phyloP scores from a whole-genome alignment of 1,140 invertebrate genomes.

The Dendrolimus punctatus region DNA sequence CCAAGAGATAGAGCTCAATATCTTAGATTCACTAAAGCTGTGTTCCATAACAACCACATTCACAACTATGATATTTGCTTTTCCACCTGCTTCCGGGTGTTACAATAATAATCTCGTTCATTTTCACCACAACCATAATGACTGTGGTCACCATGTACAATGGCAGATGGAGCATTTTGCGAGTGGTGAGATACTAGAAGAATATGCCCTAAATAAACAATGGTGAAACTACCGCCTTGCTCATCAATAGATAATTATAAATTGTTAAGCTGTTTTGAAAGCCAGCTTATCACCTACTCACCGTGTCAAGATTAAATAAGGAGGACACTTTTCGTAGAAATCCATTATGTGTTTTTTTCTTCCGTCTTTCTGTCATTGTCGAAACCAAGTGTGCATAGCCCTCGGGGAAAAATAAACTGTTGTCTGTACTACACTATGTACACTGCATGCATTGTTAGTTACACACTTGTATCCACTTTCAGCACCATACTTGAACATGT shows the following conservation, averaged over 20 bases:
- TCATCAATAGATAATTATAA: too few species aligned
- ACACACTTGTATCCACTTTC: conserved; percentile 61
- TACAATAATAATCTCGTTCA: too few species aligned
- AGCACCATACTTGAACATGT: conserved; percentile 62
- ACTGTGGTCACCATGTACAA: too few species aligned
- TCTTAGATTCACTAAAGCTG: too few species aligned
- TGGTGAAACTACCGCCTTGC: conserved; percentile 14
- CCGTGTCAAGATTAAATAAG: conserved; percentile 88
- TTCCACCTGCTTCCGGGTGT: too few species aligned
- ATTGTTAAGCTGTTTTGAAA: conserved; percentile 6
- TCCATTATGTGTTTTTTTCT: conserved; percentile 83
- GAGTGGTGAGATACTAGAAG: too few species aligned
- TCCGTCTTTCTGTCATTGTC: conserved; percentile 83
- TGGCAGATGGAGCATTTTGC: too few species aligned
- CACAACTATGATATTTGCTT: too few species aligned
- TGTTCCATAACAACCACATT: too few species aligned
- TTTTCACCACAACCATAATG: too few species aligned
- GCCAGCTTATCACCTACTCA: conserved; percentile 65
- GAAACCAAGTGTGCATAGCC: conserved; percentile 56
- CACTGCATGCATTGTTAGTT: conserved; percentile 71
- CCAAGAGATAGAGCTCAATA: too few species aligned
- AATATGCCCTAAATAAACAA: conserved; percentile 3
- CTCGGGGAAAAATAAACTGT: conserved; percentile 38
- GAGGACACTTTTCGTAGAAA: conserved; percentile 91
- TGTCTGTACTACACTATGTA: conserved; percentile 64